A percentile compares a stretch with the other conserved stretches of the same genome.
Evolutionary conservation across 2,888 invertebrate species (phyloP).

Genomic region (Frankliniella fusca): DNA sequence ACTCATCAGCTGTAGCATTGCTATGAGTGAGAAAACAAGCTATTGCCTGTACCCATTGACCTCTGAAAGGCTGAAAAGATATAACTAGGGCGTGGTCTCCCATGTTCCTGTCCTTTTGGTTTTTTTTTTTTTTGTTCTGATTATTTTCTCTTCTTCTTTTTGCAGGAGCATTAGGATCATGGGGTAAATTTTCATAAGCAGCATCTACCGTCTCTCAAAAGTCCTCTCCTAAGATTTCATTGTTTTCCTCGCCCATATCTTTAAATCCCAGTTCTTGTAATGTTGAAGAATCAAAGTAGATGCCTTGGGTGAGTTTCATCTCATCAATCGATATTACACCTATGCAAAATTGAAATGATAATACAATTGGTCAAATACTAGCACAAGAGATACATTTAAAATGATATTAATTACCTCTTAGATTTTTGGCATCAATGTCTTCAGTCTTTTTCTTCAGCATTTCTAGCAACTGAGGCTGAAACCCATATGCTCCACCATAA

Average conservation of each 20-base stretch:
- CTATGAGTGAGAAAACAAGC: conserved; percentile 30
- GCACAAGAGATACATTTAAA: background rate
- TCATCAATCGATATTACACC: background rate
- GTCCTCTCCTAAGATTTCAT: background rate
- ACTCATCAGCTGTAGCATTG: background rate
- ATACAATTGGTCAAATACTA: background rate
- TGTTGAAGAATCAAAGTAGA: background rate
- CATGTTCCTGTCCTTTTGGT: background rate
- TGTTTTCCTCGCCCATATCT: conserved; percentile 32
- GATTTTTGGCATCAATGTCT: background rate
- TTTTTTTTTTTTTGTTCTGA: background rate
- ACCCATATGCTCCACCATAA: background rate
- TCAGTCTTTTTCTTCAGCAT: background rate
- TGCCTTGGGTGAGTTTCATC: background rate
- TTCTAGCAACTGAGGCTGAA: background rate
- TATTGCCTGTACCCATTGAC: conserved; percentile 32
- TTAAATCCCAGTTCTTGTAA: background rate
- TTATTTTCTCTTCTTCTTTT: background rate
- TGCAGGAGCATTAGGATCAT: background rate
- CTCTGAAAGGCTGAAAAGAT: conserved; percentile 30
- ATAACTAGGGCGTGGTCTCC: conserved; percentile 33
- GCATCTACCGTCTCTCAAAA: background rate
- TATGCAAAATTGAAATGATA: background rate
- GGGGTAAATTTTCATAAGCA: background rate
- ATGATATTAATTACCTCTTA: background rate